Percentiles rank a stretch among this genome's conserved stretches.
phyloP scores from a whole-genome alignment of 2,113 vertebrate genomes.

The Perccottus glenii region DNA sequence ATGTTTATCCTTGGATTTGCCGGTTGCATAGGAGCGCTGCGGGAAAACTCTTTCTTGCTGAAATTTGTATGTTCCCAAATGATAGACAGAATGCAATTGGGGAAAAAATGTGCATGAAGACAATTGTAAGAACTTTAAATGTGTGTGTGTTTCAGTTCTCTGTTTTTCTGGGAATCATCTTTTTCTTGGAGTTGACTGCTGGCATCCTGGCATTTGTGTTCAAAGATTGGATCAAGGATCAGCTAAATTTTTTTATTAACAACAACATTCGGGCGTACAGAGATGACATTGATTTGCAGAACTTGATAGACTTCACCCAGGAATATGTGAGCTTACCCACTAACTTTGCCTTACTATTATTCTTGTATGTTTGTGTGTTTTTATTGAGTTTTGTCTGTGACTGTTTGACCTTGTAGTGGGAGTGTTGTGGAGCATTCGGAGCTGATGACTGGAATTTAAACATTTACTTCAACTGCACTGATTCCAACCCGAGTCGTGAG shows the following conservation, averaged over 20 bases:
- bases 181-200: conserved; percentile 98
- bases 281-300: conserved; percentile 98
- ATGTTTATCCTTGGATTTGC: conserved; percentile 99
- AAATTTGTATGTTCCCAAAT: conserved; percentile 89
- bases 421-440: conserved; percentile 97
- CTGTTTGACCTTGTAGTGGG: conserved; percentile 85
- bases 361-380: background rate
- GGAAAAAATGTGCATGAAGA: too few species aligned
- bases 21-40: conserved; percentile 94
- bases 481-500: conserved; percentile 94
- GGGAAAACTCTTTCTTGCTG: conserved; percentile 96
- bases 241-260: conserved; percentile 99
- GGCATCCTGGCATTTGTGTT: conserved; percentile 98
- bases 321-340: conserved; percentile 90
- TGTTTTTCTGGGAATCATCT: conserved; percentile 97
- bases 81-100: background rate
- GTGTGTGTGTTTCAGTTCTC: conserved; percentile 86
- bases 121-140: background rate
- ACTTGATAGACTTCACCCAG: conserved; percentile 98
- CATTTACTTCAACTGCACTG: conserved; percentile 99
- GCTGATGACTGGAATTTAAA: conserved; percentile 99
- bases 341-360: conserved; percentile 2
- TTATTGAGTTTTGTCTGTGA: conserved; percentile 24
- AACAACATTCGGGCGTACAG: conserved; percentile 98
- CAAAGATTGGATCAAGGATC: conserved; percentile 99